Evolutionary conservation across 2,888 invertebrate genomes (phyloP), one percentile per base, ranked within the genome.

Genomic region (Macropis europaea): DNA sequence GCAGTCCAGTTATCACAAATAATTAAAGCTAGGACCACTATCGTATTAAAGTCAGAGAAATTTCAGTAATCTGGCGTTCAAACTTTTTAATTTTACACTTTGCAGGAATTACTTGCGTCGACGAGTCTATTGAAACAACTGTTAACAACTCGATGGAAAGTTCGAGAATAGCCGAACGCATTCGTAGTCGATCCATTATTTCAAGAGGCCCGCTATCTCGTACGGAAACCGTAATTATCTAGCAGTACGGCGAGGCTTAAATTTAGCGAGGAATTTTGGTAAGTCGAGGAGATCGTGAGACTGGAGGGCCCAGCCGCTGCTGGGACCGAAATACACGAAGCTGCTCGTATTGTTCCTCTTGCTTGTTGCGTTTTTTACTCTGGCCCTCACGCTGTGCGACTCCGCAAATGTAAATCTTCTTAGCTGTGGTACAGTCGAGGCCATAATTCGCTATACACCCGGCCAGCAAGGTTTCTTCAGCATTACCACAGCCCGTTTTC

Each of bases 211-310:
- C 22, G 43, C 48, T 64, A 63, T 69, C 34, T 24, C 57, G 36
- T 43, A 11, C 50, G 54, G 53, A 62, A 50, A 40, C 22, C 56
- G 19, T 57, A 70, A 56, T 66, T 64, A 75, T 61, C 45, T 59
- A 53, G 62, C n/a, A 11, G 56, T 48, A 45, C 30, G 17, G 56
- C 48, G 50, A 11, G 48, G 68, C 67, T 69, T 74, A 74, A 62
- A 79, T 79, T 76, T 77, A 77, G 67, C 71, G 45, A 28, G 54
- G 76, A 72, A 76, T 72, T 63, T 76, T 50, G 54, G 62, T 66
- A 75, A 72, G 61, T 45, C 66, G 59, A 15, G 42, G 66, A 42
- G 68, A 52, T 53, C 53, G 53, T 17, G 59, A 73, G 50, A 28
- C 53, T 53, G 34, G 45, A 64, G 53, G 48, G 53, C 38, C 40